Base-by-base conservation (phyloP, 2,888 invertebrate species). In the Halictus ligatus region DNA sequence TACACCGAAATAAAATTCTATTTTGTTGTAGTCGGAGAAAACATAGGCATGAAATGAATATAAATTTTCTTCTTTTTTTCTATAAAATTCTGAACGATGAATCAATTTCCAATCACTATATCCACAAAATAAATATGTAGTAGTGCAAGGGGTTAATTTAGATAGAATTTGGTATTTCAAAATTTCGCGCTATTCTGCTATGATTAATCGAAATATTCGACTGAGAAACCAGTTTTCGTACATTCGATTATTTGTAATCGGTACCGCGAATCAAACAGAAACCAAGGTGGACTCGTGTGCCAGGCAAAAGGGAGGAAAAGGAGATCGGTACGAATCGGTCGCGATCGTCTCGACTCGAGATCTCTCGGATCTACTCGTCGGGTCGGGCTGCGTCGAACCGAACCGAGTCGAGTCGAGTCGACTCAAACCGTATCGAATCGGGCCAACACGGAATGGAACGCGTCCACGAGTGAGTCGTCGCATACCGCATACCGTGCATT, bases 401-500 rank as follows among this genome's bases (percentile, higher is more conserved):
- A 58, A 4, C 4, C n/a, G 58, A 58, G 54, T 50, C 50, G 50
- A 50, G 15, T 50, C 54, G 86, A 21, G n/a, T 58, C 58, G 58
- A 58, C 21, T 58, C 58, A 58, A 58, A 58, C n/a, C n/a, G 58
- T 58, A 58, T 58, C n/a, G 60, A 78, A 80, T 86, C 86, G 86
- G 83, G 29, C 64, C 40, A 54, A 67, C 50, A 86, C 86, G 86
- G 78, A 74, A 58, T 58, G 73, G 46, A 75, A 78, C 78, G 81
- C 75, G 78, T 86, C 78, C 72, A 88, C 81, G 80, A 83, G 74
- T 76, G 73, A 87, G 54, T 83, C 78, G 64, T 64, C 64, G 64
- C 29, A 29, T 29, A 64, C 64, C 29, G 84, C 86, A 84, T 89
- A 82, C 86, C 88, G 75, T 35, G 64, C 89, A 88, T 89, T 89